A percentile compares a stretch with the other conserved stretches of the same genome.
Evolutionary conservation across 2,113 vertebrate species (phyloP).

Genomic region (Vulpes vulpes): DNA sequence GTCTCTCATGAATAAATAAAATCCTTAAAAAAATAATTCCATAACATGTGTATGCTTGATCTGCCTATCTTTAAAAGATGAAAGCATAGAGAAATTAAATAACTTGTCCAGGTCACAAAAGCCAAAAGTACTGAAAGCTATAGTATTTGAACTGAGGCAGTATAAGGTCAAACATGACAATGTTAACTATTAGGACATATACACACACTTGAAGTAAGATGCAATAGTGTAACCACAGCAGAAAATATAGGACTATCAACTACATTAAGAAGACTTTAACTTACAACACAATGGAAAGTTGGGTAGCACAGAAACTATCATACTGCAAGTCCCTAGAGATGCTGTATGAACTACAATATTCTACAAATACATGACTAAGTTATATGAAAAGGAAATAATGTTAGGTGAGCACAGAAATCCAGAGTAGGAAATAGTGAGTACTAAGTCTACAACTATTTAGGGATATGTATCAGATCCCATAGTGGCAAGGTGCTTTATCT

Average conservation of each 20-base stretch:
- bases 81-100: slow-evolving; percentile 28
- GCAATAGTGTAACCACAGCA: background rate
- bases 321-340: background rate
- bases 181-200: background rate
- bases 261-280: background rate
- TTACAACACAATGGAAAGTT: slow-evolving; percentile 2
- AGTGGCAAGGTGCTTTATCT: background rate
- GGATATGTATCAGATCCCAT: background rate
- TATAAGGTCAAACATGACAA: background rate
- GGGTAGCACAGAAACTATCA: background rate
- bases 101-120: background rate
- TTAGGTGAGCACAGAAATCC: background rate
- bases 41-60: background rate
- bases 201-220: background rate
- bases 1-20: too few species aligned
- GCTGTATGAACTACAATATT: background rate
- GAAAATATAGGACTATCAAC: background rate
- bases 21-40: background rate
- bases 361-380: background rate
- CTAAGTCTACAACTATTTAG: background rate
- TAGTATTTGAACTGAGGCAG: background rate
- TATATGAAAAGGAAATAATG: background rate
- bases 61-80: background rate
- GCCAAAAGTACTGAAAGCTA: background rate
- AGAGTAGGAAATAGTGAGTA: background rate